Base-by-base conservation (phyloP, 1,140 invertebrate species). In the Drosophila gunungcola region DNA sequence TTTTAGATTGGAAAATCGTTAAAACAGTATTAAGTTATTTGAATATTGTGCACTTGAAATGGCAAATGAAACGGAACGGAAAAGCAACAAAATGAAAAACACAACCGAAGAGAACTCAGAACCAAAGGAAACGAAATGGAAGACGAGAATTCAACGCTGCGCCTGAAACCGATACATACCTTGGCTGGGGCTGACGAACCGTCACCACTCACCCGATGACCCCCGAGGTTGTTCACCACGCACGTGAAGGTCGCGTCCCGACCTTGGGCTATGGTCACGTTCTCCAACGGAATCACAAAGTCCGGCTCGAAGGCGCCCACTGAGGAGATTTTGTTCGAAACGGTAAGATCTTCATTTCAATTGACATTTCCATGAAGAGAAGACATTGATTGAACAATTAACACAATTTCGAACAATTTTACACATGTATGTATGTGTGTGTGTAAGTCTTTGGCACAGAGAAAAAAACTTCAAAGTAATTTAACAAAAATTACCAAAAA, bases 141-240 rank as follows among this genome's bases (percentile, higher is more conserved):
- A 65, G 54, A 12, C 16, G 48, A 67, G 16, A 76, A 74, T 45
- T 60, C 78, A 83, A 77, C 72, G 81, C 86, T 85, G 74, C 64
- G 64, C 52, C 79, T 76, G 89, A 92, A 93, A 93, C 93, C 92
- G 93, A 95, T 95, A 95, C 95, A 95, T 95, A 95, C 95, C 95
- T 95, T 96, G 94, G 95, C 95, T 92, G 92, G 93, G 92, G 94
- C 94, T 94, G 95, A 95, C 68, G 84, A 56, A 89, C 85, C 80
- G 93, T 96, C 96, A 94, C 95, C 95, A 97, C 96, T 97, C 96
- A 97, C 97, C 96, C 96, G 96, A 94, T 97, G 96, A 95, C 96
- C 96, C 91, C 96, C 97, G 91, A 98, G 95, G 94, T 97, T 97
- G 94, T 96, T 97, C 80, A 98, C 97, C 89, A 97, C 96, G 91